phyloP scores from a whole-genome alignment of 1,140 invertebrate species.

The Neoseiulus cucumeris region DNA sequence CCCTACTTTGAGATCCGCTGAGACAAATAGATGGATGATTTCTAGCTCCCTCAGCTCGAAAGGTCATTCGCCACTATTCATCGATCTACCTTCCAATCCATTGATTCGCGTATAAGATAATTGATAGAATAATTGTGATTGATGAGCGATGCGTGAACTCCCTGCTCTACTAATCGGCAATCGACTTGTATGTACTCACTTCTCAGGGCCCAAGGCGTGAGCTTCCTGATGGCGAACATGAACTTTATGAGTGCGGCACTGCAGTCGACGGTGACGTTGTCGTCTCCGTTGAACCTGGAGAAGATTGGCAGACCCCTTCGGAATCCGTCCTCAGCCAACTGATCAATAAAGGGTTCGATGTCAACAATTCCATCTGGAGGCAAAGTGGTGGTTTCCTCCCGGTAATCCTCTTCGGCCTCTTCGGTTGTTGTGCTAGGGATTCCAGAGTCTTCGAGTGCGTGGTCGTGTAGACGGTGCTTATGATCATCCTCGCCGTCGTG shows the following conservation, averaged over 20 bases:
- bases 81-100: too few relatives aligned
- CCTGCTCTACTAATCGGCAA: too few relatives aligned
- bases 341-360: background rate
- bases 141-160: too few relatives aligned
- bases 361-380: background rate
- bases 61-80: too few relatives aligned
- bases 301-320: background rate
- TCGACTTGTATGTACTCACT: background rate
- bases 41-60: too few relatives aligned
- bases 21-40: too few relatives aligned
- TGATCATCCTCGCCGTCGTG: too few relatives aligned
- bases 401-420: background rate
- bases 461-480: too few relatives aligned
- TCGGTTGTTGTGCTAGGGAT: background rate
- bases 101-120: too few relatives aligned
- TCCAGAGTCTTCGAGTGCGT: too few relatives aligned
- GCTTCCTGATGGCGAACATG: background rate
- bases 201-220: background rate
- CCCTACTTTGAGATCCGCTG: too few relatives aligned
- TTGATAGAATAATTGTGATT: too few relatives aligned
- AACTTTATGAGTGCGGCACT: constrained; percentile 4
- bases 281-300: background rate
- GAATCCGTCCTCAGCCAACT: background rate
- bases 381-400: background rate
- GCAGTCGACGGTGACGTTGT: background rate